Evolutionary conservation across 2,888 invertebrate genomes (phyloP), one percentile per base, ranked within the genome.

Genomic region (Ochropleura plecta): DNA sequence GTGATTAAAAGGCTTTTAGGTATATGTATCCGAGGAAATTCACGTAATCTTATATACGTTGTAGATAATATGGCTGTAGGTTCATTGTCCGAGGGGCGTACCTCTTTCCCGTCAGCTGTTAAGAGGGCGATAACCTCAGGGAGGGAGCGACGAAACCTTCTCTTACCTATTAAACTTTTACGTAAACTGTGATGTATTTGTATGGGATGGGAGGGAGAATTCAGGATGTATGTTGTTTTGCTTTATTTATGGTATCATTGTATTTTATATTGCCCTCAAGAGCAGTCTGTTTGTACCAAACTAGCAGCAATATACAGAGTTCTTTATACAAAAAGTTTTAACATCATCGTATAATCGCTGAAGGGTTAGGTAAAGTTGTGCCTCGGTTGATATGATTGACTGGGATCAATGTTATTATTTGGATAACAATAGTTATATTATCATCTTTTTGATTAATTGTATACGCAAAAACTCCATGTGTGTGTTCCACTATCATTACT

Each of bases 31-130:
- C 20, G 48, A 62, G 65, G 63, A 79, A 83, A 81, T 79, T 78
- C 75, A 70, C 74, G 84, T 73, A 30, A 81, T 76, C 74, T 75
- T 78, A 81, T 73, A 76, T 76, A 86, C 73, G 81, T 76, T 79
- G 87, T 84, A 84, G 76, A 86, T 82, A 79, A 82, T 84, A 83
- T 70, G 76, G 69, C 69, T 83, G 76, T 77, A 89, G 87, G 94
- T 91, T 92, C 93, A 90, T 88, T 87, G 94, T 83, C 90, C 94
- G 89, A 82, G 91, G 92, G 94, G 93, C 91, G 92, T 88, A 86
- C 89, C 88, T 86, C 90, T 86, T 89, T 90, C 91, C 93, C 91
- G 93, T 94, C 95, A 94, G 95, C 94, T 94, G 94, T 94, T 93
- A 88, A 87, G 85, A 91, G 95, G 92, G 88, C 94, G 88, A 86